Evolutionary conservation across 2,113 vertebrate species (phyloP).

Genomic region (Melanerpes formicivorus): DNA sequence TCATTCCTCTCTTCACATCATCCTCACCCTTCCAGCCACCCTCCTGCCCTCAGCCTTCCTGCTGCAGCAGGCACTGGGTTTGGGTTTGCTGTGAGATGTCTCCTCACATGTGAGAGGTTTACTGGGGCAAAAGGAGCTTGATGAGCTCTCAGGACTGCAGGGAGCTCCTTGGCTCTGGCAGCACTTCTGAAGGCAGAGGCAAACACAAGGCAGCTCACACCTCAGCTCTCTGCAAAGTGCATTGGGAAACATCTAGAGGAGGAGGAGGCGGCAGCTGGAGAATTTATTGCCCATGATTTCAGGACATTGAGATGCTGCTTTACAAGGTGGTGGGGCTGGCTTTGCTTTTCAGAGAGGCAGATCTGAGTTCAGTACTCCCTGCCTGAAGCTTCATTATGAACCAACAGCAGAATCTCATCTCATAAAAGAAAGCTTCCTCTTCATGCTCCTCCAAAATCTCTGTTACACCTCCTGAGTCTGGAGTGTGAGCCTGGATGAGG

Average conservation of each 20-base stretch:
- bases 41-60: not conserved
- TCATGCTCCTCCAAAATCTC: not conserved
- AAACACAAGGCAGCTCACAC: conserved; percentile 13
- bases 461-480: not conserved
- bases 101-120: not conserved
- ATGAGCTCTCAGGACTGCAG: not conserved
- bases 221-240: not conserved
- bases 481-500: not conserved
- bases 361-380: not conserved
- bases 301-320: conserved; percentile 2
- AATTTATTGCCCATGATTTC: conserved; percentile 41
- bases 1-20: too few relatives aligned
- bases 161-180: conserved; percentile 8
- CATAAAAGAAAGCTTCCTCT: not conserved
- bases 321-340: not conserved
- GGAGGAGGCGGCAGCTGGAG: conserved; percentile 11
- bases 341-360: not conserved
- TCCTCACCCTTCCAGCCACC: not conserved
- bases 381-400: not conserved
- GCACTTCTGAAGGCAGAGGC: conserved; percentile 24
- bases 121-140: not conserved
- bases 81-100: not conserved
- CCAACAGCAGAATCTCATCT: not conserved
- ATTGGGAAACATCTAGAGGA: not conserved
- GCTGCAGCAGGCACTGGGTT: not conserved